Conservation (phyloP, 2,797 vertebrate genomes). For the Sebastes wilsoni region DNA sequence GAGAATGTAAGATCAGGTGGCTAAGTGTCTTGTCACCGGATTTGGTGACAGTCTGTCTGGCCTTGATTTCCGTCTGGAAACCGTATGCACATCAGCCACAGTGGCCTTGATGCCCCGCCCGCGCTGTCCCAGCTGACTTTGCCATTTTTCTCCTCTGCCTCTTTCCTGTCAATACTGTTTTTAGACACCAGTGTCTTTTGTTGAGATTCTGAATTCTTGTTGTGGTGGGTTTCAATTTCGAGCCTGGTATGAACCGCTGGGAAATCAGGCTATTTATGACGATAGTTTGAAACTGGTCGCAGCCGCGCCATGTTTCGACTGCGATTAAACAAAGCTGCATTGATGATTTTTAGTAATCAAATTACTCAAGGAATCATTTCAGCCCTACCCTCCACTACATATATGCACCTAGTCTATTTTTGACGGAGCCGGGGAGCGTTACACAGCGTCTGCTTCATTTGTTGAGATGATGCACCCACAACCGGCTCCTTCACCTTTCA, state of each 20-base stretch:
- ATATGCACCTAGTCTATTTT: background rate
- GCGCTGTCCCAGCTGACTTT: background rate
- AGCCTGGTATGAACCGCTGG: background rate
- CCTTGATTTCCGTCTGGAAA: background rate
- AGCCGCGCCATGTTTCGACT: no score
- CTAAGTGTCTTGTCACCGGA: background rate
- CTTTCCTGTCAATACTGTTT: no score
- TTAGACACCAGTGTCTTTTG: background rate
- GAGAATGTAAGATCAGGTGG: background rate
- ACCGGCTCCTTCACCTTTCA: no score
- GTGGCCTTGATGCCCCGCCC: no score
- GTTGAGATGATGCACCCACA: background rate
- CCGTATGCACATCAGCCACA: background rate
- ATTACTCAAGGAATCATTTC: no score
- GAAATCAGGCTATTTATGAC: no score
- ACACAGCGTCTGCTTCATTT: background rate
- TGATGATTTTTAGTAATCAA: no score
- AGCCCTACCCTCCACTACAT: background rate
- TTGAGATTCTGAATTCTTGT: background rate
- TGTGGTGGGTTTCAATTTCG: background rate
- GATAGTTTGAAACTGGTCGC: no score
- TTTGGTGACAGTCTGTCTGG: background rate
- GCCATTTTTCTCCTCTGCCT: no score
- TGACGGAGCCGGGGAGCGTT: background rate
- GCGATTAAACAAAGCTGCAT: no score